A percentile compares a stretch with the other conserved stretches of the same genome.
These are phyloP conservation scores for Xanthorhoe designata DNA, from an alignment of 2,888 invertebrate species.

Conservation along the genomic window DNA sequence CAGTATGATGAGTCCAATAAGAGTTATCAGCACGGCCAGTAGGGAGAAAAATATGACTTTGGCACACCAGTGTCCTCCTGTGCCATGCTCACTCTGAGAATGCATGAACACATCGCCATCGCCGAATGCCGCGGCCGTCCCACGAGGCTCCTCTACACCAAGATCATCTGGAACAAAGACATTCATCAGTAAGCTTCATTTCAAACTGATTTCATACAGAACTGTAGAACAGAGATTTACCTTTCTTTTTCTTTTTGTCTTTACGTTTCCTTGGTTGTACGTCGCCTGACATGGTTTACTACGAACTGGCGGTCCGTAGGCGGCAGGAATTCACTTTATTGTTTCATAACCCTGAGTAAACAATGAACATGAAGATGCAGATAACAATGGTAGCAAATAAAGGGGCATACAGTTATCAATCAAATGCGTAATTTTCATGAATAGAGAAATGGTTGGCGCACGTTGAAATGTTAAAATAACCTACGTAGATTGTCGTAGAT, in stretches of 20 bases:
- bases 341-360: constrained; percentile 84
- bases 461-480: constrained; percentile 81
- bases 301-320: constrained; percentile 73
- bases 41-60: constrained; percentile 93
- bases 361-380: constrained; percentile 61
- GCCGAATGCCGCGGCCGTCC: constrained; percentile 76
- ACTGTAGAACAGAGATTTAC: constrained; percentile 71
- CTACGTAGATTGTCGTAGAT: constrained; percentile 69
- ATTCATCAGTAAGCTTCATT: constrained; percentile 2
- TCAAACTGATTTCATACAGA: constrained; percentile 2
- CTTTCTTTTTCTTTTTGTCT: constrained; percentile 93
- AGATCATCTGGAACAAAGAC: constrained; percentile 74
- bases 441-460: constrained; percentile 69
- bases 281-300: constrained; percentile 92
- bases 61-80: constrained; percentile 94
- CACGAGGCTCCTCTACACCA: constrained; percentile 76
- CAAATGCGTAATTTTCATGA: constrained; percentile 78
- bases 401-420: constrained; percentile 59
- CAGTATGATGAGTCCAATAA: constrained; percentile 91
- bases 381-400: constrained; percentile 45
- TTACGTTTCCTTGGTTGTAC: constrained; percentile 94
- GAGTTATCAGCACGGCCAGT: constrained; percentile 88
- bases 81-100: constrained; percentile 90
- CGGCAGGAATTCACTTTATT: constrained; percentile 73
- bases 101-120: constrained; percentile 92